phyloP scores from a whole-genome alignment of 2,797 vertebrate genomes.

The Sebastes ruberrimus region DNA sequence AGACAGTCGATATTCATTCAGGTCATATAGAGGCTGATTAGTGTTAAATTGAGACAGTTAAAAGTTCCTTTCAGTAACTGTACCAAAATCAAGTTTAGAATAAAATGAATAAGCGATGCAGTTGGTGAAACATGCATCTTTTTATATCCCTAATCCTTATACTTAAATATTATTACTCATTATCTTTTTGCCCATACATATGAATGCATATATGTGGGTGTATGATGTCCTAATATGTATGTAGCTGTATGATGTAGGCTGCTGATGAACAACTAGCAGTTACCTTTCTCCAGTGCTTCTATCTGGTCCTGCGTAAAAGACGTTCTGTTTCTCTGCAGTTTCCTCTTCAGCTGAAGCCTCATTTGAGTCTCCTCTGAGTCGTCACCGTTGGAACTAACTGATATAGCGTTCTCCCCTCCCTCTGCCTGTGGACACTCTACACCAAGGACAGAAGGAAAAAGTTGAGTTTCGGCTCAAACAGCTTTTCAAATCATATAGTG shows the following conservation, averaged over 20 bases:
- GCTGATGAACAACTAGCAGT: not conserved
- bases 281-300: constrained; percentile 98
- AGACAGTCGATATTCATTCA: not conserved
- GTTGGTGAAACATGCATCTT: not conserved
- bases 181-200: not conserved
- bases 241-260: not conserved
- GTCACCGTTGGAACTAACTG: constrained; percentile 92
- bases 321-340: constrained; percentile 97
- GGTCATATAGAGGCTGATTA: too few relatives aligned
- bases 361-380: constrained; percentile 98
- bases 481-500: too few relatives aligned
- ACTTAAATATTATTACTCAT: not conserved
- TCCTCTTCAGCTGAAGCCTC: constrained; percentile 98
- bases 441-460: constrained; percentile 19
- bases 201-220: not conserved
- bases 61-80: not conserved
- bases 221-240: not conserved
- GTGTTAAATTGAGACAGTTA: too few relatives aligned
- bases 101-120: not conserved
- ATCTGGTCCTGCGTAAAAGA: constrained; percentile 99
- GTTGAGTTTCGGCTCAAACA: not conserved
- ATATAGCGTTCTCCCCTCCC: constrained; percentile 91
- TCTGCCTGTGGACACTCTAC: constrained; percentile 93
- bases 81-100: not conserved
- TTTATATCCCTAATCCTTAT: not conserved